Evolutionary conservation across 2,797 vertebrate genomes (phyloP).

Genomic region (Sarcoramphus papa): DNA sequence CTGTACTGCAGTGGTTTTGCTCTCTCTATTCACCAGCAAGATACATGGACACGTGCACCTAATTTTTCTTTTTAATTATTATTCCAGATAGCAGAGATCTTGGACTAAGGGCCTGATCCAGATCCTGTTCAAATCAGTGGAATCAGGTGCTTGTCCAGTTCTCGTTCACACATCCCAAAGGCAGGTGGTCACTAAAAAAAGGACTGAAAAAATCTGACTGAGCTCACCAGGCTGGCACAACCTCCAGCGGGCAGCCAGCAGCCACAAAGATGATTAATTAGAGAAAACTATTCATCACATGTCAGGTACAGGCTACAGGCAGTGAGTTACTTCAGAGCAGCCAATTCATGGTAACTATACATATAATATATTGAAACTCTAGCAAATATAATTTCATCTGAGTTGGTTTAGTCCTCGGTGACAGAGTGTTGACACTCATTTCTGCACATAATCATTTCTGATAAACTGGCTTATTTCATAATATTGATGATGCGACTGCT

Average conservation of each 20-base stretch:
- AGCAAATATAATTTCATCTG: neutral
- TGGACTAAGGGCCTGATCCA: neutral
- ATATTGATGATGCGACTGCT: neutral
- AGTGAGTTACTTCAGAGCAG: neutral
- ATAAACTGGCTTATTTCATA: neutral
- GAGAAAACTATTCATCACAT: neutral
- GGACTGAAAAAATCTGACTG: neutral
- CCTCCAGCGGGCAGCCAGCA: neutral
- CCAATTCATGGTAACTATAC: neutral
- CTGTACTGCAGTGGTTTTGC: neutral
- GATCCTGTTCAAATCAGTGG: neutral
- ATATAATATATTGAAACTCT: neutral
- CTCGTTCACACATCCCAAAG: neutral
- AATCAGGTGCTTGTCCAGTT: neutral
- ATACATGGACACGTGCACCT: neutral
- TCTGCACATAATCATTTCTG: neutral
- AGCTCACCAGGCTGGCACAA: neutral
- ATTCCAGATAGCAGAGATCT: neutral
- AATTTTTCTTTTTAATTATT: neutral
- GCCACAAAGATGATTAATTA: neutral
- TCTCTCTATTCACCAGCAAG: neutral
- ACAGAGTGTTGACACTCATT: neutral
- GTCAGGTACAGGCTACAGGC: neutral
- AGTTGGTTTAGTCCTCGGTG: neutral
- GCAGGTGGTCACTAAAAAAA: neutral